phyloP scores from a whole-genome alignment of 2,888 invertebrate genomes.

The Trachelus iudaicus region DNA sequence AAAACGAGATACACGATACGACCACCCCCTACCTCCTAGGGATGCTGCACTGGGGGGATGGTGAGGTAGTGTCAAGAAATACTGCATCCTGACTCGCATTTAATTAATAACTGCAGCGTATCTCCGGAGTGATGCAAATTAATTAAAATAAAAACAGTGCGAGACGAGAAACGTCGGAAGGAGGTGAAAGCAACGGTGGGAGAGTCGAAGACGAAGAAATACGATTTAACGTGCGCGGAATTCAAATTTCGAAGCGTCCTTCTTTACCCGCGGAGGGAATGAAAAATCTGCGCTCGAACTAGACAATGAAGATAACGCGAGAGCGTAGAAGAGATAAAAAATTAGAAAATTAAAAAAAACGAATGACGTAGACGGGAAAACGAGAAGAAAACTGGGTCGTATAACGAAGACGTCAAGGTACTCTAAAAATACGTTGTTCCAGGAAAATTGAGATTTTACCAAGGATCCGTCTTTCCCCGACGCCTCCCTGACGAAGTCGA shows the following conservation, averaged over 20 bases:
- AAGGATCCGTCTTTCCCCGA: neutral
- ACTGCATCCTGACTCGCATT: constrained; percentile 40
- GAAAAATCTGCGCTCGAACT: constrained; percentile 18
- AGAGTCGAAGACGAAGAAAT: neutral
- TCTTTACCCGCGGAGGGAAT: neutral
- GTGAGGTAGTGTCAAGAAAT: constrained; percentile 38
- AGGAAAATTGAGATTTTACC: neutral
- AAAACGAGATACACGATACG: neutral
- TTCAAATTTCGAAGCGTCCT: neutral
- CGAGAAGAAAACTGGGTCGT: neutral
- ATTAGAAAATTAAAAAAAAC: neutral
- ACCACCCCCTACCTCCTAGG: neutral
- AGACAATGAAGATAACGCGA: constrained; percentile 18
- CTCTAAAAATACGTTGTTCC: neutral
- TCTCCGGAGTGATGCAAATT: constrained; percentile 42
- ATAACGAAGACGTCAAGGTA: neutral
- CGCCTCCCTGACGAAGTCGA: neutral
- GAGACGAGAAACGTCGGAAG: neutral
- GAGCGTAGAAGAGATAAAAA: constrained; percentile 7
- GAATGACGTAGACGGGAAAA: neutral
- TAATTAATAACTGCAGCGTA: constrained; percentile 52
- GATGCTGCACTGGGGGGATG: neutral
- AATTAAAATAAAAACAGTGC: constrained; percentile 26
- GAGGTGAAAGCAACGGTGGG: neutral
- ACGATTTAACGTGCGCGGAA: neutral